Evolutionary conservation across 2,113 vertebrate species (phyloP).

Genomic region (Montifringilla adamsi): DNA sequence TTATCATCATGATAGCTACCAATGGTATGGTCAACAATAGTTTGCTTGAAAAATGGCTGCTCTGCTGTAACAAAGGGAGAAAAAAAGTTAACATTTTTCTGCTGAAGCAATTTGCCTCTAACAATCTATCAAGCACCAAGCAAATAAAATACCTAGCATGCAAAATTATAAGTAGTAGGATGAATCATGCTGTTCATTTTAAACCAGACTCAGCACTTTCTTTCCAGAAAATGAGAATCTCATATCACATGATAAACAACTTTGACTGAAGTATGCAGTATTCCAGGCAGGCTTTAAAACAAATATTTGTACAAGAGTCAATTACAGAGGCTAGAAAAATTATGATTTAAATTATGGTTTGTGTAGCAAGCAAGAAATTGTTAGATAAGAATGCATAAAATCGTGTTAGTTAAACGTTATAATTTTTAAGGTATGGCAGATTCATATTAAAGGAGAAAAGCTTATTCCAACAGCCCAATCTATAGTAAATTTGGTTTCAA

Average conservation of each 20-base stretch:
- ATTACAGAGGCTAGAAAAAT: conserved; percentile 57
- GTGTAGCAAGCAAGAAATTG: conserved; percentile 14
- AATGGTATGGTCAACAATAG: not conserved
- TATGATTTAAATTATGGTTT: conserved; percentile 42
- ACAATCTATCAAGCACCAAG: conserved; percentile 40
- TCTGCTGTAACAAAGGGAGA: conserved; percentile 7
- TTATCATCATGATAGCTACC: not conserved
- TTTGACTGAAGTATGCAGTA: conserved; percentile 75
- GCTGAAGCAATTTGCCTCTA: conserved; percentile 54
- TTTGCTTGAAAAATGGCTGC: not conserved
- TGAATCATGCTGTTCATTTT: conserved; percentile 81
- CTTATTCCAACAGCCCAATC: not conserved
- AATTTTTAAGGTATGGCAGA: not conserved
- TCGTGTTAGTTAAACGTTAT: not conserved
- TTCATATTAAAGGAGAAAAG: not conserved
- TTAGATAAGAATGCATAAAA: conserved; percentile 22
- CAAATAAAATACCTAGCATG: conserved; percentile 69
- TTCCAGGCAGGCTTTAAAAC: conserved; percentile 80
- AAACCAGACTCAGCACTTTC: conserved; percentile 82
- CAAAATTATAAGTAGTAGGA: conserved; percentile 70
- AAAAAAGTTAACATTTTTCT: conserved; percentile 40
- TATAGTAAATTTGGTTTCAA: not conserved
- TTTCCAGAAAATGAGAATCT: conserved; percentile 72
- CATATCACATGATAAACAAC: conserved; percentile 84
- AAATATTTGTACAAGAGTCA: conserved; percentile 72